A percentile compares a stretch with the other conserved stretches of the same genome.
These are phyloP conservation scores for Cotesia glomerata DNA, from an alignment of 1,140 invertebrate species.

Conservation along the genomic window DNA sequence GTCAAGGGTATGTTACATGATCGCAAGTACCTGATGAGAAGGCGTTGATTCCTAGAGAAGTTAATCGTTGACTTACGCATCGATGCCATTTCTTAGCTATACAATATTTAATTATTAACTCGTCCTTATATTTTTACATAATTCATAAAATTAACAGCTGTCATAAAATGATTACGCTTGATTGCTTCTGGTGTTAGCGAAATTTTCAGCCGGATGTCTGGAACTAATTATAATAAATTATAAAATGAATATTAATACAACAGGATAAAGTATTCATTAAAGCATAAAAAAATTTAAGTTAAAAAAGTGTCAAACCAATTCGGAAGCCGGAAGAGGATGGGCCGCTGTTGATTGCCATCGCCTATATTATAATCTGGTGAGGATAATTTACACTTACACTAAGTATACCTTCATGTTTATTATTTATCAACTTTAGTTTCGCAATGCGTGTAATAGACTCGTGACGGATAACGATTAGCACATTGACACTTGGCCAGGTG, in stretches of 20 bases:
- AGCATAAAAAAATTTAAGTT: too few species aligned
- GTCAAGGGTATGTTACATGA: conserved; percentile 49
- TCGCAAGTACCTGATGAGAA: conserved; percentile 17
- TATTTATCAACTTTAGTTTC: conserved; percentile 4
- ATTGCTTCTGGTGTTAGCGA: too few species aligned
- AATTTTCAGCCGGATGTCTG: too few species aligned
- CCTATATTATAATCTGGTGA: too few species aligned
- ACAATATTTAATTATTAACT: too few species aligned
- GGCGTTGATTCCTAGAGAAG: background rate
- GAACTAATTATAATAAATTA: too few species aligned
- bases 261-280: too few species aligned
- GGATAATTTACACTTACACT: too few species aligned
- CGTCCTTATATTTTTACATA: background rate
- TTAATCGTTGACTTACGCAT: conserved; percentile 8
- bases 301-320: conserved; percentile 14
- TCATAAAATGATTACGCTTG: too few species aligned
- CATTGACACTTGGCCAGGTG: conserved; percentile 37
- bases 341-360: conserved; percentile 49
- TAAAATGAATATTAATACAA: too few species aligned
- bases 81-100: background rate
- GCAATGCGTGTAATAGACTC: conserved; percentile 41
- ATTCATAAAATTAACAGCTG: too few species aligned
- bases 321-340: conserved; percentile 55
- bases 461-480: conserved; percentile 41
- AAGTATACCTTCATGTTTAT: conserved; percentile 22